Evolutionary conservation across 2,113 vertebrate genomes (phyloP), one percentile per base, ranked within the genome.

Genomic region (Agapornis roseicollis): DNA sequence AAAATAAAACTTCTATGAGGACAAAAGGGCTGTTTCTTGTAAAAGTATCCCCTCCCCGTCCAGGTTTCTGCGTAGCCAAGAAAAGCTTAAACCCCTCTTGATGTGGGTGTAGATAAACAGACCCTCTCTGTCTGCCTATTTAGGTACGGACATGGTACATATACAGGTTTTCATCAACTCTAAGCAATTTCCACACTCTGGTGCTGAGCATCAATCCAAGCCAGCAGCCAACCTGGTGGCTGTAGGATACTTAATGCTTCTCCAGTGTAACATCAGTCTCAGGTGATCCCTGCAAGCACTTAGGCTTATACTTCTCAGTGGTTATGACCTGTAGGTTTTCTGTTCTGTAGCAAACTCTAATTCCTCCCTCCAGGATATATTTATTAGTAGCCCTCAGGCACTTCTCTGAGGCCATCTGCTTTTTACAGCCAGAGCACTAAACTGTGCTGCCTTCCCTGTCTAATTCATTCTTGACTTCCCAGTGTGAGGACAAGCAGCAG

Each of bases 401-500:
- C 68, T 80, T 66, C 35, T 49, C 41, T 61, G 19, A 47, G 53
- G 22, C 46, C 53, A 23, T 33, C 16, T 1, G 3, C n/a, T 42
- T 74, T 52, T 47, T 42, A 27, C 47, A 55, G 46, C 9, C 44
- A 31, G 52, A 80, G 17, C 19, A 23, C 28, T n/a, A 46, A 46
- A 41, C 33, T 22, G 10, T 1, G 1, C 22, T 61, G 35, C 47
- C 17, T 29, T 74, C 53, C 47, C 55, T 55, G 22, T 4, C 23
- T 42, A 18, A 63, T 17, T 73, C 58, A 17, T 41, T 55, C 76
- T 24, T 1, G 1, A 19, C 12, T 25, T 55, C 41, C 53, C 61
- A 13, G 27, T 24, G 53, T 31, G 0, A 63, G 53, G 35, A 49
- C 1, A 2, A 69, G 46, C 1, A 0, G n/a, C 68, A 42, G 41